Evolutionary conservation across 2,113 vertebrate species (phyloP).

Genomic region (Neoarius graeffei): DNA sequence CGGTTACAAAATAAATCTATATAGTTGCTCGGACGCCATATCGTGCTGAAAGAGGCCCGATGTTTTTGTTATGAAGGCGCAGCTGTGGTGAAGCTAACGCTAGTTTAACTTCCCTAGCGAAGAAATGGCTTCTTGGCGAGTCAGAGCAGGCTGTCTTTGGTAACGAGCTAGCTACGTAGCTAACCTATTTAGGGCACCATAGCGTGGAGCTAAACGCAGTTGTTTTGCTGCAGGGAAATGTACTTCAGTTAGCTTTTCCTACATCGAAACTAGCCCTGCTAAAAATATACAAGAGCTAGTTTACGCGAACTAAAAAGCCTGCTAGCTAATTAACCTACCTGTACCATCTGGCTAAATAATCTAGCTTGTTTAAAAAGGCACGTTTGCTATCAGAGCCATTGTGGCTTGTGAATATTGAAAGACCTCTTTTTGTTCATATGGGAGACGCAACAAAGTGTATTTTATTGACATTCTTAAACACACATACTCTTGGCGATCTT

Average conservation of each 20-base stretch:
- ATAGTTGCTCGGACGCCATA: background rate
- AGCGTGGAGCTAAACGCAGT: constrained; percentile 2
- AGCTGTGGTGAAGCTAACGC: constrained; percentile 15
- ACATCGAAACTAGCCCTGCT: background rate
- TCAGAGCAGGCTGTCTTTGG: constrained; percentile 1
- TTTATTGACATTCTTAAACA: background rate
- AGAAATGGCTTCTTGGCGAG: constrained; percentile 11
- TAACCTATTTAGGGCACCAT: constrained; percentile 16
- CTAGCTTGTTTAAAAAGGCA: background rate
- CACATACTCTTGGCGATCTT: background rate
- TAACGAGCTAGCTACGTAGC: constrained; percentile 2
- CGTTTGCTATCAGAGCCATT: background rate
- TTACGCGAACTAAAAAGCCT: background rate
- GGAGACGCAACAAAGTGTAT: background rate
- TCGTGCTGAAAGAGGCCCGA: constrained; percentile 3
- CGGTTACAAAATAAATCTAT: background rate
- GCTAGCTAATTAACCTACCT: constrained; percentile 18
- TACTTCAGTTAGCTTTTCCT: background rate
- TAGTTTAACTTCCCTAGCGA: constrained; percentile 47
- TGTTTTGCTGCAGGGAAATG: background rate
- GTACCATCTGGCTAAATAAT: constrained; percentile 8
- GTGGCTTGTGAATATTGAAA: background rate
- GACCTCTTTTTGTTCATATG: background rate
- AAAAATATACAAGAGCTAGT: background rate
- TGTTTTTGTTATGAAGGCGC: constrained; percentile 27